Percentiles rank a stretch among this genome's conserved stretches.
phyloP scores from a whole-genome alignment of 30 jellyfish, hydroid and myxozoan genomes.

The Hydractinia echinata region DNA sequence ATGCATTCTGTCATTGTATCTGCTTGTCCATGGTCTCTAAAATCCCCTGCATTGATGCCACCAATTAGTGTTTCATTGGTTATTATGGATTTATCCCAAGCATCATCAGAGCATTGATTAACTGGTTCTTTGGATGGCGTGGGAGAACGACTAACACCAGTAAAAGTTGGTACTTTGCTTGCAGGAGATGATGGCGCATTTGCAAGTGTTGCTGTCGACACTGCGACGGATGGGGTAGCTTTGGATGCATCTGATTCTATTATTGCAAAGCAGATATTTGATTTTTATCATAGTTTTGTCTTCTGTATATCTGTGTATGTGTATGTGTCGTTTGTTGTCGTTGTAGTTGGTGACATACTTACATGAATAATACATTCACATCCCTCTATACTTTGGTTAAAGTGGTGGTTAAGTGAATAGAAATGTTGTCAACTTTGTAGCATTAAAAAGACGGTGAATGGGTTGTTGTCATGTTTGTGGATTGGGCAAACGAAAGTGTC shows the following conservation, averaged over 20 bases:
- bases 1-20: conserved; percentile 75
- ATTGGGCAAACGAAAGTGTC: too few species aligned
- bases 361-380: too few species aligned
- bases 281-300: too few species aligned
- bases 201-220: not conserved
- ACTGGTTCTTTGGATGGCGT: conserved; percentile 7
- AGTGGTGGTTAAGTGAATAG: too few species aligned
- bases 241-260: not conserved
- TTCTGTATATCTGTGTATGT: too few species aligned
- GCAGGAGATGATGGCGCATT: conserved; percentile 8
- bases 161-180: not conserved
- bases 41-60: conserved; percentile 89
- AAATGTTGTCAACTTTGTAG: too few species aligned
- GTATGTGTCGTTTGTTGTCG: too few species aligned
- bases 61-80: conserved; percentile 79
- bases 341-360: too few species aligned
- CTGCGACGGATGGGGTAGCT: not conserved
- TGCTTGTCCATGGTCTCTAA: conserved; percentile 88
- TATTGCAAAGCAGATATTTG: too few species aligned
- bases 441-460: too few species aligned
- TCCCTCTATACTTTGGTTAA: too few species aligned
- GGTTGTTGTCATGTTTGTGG: too few species aligned
- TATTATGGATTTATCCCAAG: conserved; percentile 69
- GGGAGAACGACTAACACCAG: conserved; percentile 6
- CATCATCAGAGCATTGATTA: conserved; percentile 57